These are phyloP conservation scores for Todiramphus chloris DNA, from an alignment of 2,113 vertebrate species.

Conservation along the genomic window DNA sequence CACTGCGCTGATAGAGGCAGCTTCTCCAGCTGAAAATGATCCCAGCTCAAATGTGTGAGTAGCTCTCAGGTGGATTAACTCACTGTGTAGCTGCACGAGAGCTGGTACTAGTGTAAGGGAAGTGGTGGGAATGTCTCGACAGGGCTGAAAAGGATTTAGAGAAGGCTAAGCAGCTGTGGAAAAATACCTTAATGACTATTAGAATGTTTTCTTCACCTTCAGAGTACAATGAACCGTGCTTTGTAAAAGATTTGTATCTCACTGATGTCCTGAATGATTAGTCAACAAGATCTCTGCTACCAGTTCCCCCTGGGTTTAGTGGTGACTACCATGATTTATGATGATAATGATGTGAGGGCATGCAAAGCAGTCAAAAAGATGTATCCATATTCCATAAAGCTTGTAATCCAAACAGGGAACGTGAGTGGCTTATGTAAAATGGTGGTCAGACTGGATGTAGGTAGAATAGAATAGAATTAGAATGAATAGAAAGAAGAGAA, in stretches of 20 bases:
- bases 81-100: accelerated
- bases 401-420: neutral
- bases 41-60: neutral
- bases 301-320: neutral
- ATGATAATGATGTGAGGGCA: neutral
- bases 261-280: neutral
- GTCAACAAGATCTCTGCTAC: neutral
- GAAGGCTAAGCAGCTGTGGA: neutral
- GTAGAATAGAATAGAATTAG: neutral
- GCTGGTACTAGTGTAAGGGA: neutral
- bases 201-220: neutral
- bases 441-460: neutral
- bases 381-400: neutral
- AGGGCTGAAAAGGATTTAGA: neutral
- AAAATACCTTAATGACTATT: neutral
- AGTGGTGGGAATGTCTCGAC: neutral
- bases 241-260: neutral
- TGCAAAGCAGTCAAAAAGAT: neutral
- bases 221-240: neutral
- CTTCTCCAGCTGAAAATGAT: neutral
- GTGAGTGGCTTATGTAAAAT: neutral
- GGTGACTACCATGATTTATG: neutral
- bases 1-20: neutral
- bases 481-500: too few relatives aligned
- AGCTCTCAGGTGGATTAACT: neutral